Evolutionary conservation across 2,888 invertebrate genomes (phyloP), one percentile per base, ranked within the genome.

Genomic region (Drosophila birchii): DNA sequence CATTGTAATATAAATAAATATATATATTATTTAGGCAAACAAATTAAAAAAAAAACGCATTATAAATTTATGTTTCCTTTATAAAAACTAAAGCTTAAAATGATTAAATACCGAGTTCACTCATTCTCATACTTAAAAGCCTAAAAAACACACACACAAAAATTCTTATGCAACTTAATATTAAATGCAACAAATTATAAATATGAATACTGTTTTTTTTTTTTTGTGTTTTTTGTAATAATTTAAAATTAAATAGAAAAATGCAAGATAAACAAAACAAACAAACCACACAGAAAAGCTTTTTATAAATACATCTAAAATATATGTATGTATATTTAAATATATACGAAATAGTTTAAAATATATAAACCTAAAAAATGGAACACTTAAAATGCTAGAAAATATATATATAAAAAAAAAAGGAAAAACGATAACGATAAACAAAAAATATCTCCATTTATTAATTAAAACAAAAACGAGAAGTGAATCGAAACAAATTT

Each of bases 241-340:
- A 56, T 45, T 70, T 60, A 67, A 66, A 66, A 44, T 55, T 66
- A 51, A 88, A 83, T 88, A 83, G 82, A 69, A 47, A 86, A 82
- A 80, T 82, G 83, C 82, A 80, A 75, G 75, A 62, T 54, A 80
- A 51, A 43, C 32, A 63, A 45, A 39, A 61, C 38, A 66, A 60
- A 64, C 34, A 81, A 47, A 70, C 59, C 47, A 72, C 54, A 87
- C 75, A 86, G 83, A 88, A 82, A 82, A 88, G 86, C 82, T 86
- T 88, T 88, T 88, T 88, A 82, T 87, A 85, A 74, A 84, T 80
- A 84, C 63, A 68, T 64, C 76, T 72, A 62, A 62, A 62, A 69
- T 57, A 75, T 75, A 57, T 55, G 64, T 74, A 64, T 67, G 60
- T 55, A 73, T 74, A 64, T 67, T 68, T 67, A 58, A 76, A 73